These are phyloP conservation scores for Ptiloglossa arizonensis DNA, from an alignment of 1,140 invertebrate genomes.

Conservation along the genomic window DNA sequence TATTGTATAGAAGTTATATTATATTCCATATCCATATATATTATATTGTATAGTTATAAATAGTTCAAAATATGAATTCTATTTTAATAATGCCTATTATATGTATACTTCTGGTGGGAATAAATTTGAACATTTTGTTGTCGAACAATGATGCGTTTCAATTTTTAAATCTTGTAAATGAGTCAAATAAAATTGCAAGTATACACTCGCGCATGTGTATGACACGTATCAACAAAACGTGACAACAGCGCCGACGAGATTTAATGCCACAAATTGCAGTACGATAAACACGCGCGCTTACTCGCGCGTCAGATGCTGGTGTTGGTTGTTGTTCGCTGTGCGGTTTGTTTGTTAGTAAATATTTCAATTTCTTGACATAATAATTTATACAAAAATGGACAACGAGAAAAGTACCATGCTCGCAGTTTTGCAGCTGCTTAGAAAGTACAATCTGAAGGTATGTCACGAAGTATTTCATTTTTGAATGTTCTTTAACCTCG, in stretches of 20 bases:
- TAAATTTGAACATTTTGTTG: not conserved
- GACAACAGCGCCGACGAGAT: too few relatives aligned
- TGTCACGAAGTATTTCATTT: constrained; percentile 26
- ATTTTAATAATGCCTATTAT: not conserved
- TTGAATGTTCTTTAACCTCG: constrained; percentile 52
- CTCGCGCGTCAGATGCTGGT: not conserved
- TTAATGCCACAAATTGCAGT: too few relatives aligned
- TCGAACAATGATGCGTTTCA: not conserved
- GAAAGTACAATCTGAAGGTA: constrained; percentile 95
- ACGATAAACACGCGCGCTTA: constrained; percentile 13
- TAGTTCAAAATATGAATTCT: not conserved
- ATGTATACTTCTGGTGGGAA: not conserved
- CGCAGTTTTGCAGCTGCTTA: constrained; percentile 92
- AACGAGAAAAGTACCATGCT: constrained; percentile 87
- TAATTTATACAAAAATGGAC: constrained; percentile 65
- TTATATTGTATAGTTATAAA: not conserved
- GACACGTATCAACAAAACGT: too few relatives aligned
- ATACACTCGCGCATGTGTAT: too few relatives aligned
- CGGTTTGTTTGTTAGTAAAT: not conserved
- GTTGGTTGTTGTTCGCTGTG: not conserved
- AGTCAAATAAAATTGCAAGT: too few relatives aligned
- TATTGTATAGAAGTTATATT: not conserved
- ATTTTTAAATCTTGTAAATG: not conserved
- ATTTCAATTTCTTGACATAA: constrained; percentile 34
- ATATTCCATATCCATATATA: not conserved